Conservation (phyloP, 2,888 invertebrate species). For the Perizoma affinitatum region DNA sequence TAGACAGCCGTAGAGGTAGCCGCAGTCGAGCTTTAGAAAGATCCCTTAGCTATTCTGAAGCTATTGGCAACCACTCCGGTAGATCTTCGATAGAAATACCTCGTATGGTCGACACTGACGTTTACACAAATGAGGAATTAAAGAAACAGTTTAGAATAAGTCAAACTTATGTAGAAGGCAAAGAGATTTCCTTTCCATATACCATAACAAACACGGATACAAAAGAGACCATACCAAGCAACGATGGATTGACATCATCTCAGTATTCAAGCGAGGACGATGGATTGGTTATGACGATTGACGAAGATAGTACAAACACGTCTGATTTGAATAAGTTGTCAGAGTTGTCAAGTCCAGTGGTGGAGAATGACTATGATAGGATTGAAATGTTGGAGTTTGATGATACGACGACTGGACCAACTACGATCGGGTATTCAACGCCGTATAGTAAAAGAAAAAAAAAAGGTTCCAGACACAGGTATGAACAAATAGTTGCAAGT, state of each 20-base stretch:
- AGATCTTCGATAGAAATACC: slow-evolving; percentile 75
- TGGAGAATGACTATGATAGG: slow-evolving; percentile 66
- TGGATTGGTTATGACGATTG: slow-evolving; percentile 71
- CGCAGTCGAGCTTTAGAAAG: slow-evolving; percentile 64
- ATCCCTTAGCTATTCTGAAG: slow-evolving; percentile 76
- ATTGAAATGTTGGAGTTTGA: slow-evolving; percentile 60
- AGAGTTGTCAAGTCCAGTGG: slow-evolving; percentile 58
- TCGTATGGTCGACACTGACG: slow-evolving; percentile 66
- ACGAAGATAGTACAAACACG: slow-evolving; percentile 58
- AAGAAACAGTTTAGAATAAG: slow-evolving; percentile 75
- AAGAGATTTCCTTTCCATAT: slow-evolving; percentile 66
- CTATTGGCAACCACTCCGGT: slow-evolving; percentile 67
- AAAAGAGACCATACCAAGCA: slow-evolving; percentile 41
- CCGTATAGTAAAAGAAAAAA: slow-evolving; percentile 66
- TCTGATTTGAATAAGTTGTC: slow-evolving; percentile 56
- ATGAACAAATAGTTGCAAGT: neutral
- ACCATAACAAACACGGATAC: slow-evolving; percentile 49
- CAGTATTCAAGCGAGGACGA: slow-evolving; percentile 73
- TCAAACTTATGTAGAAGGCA: slow-evolving; percentile 76
- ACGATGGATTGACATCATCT: slow-evolving; percentile 51
- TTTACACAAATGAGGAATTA: slow-evolving; percentile 73
- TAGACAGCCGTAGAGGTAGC: slow-evolving; percentile 61
- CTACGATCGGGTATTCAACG: slow-evolving; percentile 58
- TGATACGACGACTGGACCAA: slow-evolving; percentile 47
- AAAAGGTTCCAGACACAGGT: slow-evolving; percentile 60